These are phyloP conservation scores for Artibeus lituratus DNA, from an alignment of 2,797 vertebrate genomes.

Conservation along the genomic window DNA sequence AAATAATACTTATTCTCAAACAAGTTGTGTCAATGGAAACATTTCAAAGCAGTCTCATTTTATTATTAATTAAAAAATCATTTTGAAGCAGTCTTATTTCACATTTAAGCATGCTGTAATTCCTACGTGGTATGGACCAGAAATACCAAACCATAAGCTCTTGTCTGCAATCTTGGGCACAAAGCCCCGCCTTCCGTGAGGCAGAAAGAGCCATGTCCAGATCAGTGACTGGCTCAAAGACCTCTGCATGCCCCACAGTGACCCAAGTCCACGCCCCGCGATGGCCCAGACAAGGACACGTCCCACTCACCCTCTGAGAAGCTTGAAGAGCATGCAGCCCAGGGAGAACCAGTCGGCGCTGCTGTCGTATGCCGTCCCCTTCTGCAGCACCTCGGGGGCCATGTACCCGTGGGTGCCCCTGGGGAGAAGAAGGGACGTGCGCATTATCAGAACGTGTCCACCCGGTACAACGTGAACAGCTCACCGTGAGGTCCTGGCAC, in stretches of 20 bases:
- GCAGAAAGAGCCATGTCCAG: not conserved
- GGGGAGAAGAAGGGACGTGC: not conserved
- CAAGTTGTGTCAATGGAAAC: not conserved
- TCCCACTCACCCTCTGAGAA: constrained; percentile 93
- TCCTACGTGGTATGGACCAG: not conserved
- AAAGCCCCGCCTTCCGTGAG: no score
- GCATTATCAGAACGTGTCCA: accelerated
- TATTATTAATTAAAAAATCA: not conserved
- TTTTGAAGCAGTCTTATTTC: not conserved
- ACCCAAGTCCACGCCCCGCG: accelerated
- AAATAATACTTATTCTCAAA: not conserved
- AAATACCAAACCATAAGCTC: not conserved
- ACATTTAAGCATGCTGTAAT: not conserved
- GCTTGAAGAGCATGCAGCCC: constrained; percentile 99
- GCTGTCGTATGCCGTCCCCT: constrained; percentile 97
- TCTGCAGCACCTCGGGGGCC: constrained; percentile 98
- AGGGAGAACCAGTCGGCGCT: constrained; percentile 99
- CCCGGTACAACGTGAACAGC: accelerated
- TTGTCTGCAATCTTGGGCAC: not conserved
- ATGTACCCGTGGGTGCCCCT: constrained; percentile 99
- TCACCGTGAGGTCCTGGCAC: accelerated
- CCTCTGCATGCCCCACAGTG: accelerated
- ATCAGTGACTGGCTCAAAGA: not conserved
- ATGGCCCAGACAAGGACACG: accelerated
- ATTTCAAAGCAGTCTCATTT: not conserved